Evolutionary conservation across 2,888 invertebrate species (phyloP), one percentile per base, ranked within the genome.

Genomic region (Cosmia trapezina): DNA sequence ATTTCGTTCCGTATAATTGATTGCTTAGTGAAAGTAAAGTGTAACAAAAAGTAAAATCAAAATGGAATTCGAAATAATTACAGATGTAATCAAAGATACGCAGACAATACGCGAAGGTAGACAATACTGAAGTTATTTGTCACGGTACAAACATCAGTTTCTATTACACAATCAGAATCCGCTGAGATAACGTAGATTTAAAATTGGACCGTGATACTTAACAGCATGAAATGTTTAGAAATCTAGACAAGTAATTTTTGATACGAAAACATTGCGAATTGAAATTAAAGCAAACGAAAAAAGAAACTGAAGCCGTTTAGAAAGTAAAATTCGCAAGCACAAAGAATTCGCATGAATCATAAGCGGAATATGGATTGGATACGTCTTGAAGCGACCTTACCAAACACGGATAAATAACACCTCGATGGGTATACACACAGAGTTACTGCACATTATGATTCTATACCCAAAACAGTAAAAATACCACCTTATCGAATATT

Each of bases 21-120:
- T 89, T 88, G 68, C 76, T 61, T 66, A 88, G 90, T 86, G 89
- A 91, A 91, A 91, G 89, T 81, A 68, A 70, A 79, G 60, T 74
- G 70, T 77, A 75, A 66, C 77, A 73, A 77, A 77, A 84, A 80
- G 73, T 71, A 81, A 80, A 83, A 82, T 71, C 82, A 78, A 80
- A 82, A 70, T 72, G 70, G 84, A 85, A 84, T 85, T 83, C 69
- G 66, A 80, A 84, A 85, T 81, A 70, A 81, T 81, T 71, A 69
- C 60, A 83, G 81, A 87, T 84, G 82, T 76, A 76, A 86, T 87
- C 80, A 80, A 79, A 80, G 75, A 70, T 80, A 82, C 43, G 60
- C 59, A 70, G 80, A 82, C 76, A 82, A 81, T 76, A 73, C 57
- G 49, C 37, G 65, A 73, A 49, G 59, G 64, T 59, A 85, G 73